Evolutionary conservation across 2,888 invertebrate species (phyloP).

Genomic region (Thera obeliscata): DNA sequence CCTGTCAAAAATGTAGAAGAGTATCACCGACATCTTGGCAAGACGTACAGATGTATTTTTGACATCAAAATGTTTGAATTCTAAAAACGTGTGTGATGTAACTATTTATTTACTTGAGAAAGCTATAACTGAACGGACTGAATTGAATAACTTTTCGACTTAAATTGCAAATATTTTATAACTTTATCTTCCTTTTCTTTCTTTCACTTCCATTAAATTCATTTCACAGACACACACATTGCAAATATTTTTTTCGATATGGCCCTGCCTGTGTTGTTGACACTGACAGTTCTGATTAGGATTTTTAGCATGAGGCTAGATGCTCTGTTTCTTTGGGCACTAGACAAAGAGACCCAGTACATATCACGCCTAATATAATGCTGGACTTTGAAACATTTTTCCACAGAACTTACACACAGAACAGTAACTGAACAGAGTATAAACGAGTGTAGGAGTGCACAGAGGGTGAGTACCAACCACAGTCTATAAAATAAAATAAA

Average conservation of each 20-base stretch:
- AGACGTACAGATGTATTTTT: slow-evolving; percentile 62
- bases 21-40: slow-evolving; percentile 82
- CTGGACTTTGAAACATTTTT: too few species aligned
- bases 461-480: too few species aligned
- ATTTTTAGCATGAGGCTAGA: neutral
- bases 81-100: slow-evolving; percentile 42
- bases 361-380: too few species aligned
- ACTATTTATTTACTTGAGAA: slow-evolving; percentile 41
- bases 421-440: too few species aligned
- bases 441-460: too few species aligned
- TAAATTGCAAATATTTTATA: slow-evolving; percentile 64
- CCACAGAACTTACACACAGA: too few species aligned
- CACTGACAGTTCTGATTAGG: too few species aligned
- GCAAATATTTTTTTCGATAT: slow-evolving; percentile 66
- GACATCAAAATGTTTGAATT: slow-evolving; percentile 53
- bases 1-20: slow-evolving; percentile 78
- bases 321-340: too few species aligned
- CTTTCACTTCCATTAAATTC: neutral
- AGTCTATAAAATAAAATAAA: too few species aligned
- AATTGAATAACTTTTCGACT: slow-evolving; percentile 50
- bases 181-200: neutral
- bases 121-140: slow-evolving; percentile 4
- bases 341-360: too few species aligned
- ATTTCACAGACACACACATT: slow-evolving; percentile 68
- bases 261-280: slow-evolving; percentile 10